A percentile compares a stretch with the other conserved stretches of the same genome.
Conservation (phyloP, 2,113 vertebrate species). For the Esox niger region DNA sequence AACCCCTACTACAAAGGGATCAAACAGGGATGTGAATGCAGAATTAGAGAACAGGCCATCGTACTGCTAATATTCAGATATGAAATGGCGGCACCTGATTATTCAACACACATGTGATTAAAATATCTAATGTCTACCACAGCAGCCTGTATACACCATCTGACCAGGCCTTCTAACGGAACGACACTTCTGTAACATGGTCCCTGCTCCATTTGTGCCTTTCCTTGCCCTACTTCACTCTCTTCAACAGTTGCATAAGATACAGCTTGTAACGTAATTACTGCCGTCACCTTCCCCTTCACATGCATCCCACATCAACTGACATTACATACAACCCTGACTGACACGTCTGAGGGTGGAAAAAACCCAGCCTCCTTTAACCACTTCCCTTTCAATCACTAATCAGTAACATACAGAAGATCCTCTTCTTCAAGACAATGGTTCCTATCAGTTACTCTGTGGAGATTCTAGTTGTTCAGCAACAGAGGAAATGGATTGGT, state of each 20-base stretch:
- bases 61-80: neutral
- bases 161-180: neutral
- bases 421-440: neutral
- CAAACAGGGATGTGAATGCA: neutral
- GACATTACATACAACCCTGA: neutral
- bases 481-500: no score
- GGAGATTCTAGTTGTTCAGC: no score
- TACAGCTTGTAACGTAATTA: no score
- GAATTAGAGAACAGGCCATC: neutral
- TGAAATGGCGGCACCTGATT: neutral
- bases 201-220: no score
- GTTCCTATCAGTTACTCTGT: no score
- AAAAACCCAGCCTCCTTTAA: slow-evolving; percentile 37
- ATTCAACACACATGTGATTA: neutral
- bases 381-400: slow-evolving; percentile 26
- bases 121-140: neutral
- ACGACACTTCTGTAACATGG: neutral
- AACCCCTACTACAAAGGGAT: neutral
- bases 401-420: neutral
- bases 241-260: neutral
- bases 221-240: no score
- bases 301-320: neutral
- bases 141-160: neutral
- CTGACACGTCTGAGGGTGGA: neutral
- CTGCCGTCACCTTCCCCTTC: neutral